A percentile compares a stretch with the other conserved stretches of the same genome.
Evolutionary conservation across 2,888 invertebrate genomes (phyloP).

Genomic region (Julus scanicus): DNA sequence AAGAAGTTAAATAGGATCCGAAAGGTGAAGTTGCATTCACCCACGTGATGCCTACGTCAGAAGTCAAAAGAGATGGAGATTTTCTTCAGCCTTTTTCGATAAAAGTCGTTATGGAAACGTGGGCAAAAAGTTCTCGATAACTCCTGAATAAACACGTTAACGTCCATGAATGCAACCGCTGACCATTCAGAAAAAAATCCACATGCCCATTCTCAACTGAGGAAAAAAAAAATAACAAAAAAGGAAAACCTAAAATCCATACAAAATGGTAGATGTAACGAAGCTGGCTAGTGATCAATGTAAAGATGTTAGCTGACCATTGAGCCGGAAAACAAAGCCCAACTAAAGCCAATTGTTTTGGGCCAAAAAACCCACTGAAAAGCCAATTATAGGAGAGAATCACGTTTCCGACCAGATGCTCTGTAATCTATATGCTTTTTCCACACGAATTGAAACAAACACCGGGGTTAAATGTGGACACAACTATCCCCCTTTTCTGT

Average conservation of each 20-base stretch:
- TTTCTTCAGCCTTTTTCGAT: neutral
- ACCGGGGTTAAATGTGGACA: neutral
- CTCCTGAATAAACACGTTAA: conserved; percentile 24
- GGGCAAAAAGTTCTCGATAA: neutral
- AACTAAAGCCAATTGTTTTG: conserved; percentile 15
- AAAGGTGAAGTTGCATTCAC: neutral
- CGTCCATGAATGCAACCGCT: neutral
- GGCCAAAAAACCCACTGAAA: neutral
- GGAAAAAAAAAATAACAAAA: neutral
- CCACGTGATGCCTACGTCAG: conserved; percentile 18
- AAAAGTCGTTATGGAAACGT: conserved; percentile 30
- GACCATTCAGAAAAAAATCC: neutral
- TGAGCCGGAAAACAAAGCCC: conserved; percentile 29
- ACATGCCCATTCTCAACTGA: neutral
- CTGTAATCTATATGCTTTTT: neutral
- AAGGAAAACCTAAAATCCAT: neutral
- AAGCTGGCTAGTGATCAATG: conserved; percentile 1
- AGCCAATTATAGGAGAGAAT: conserved; percentile 36
- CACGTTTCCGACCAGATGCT: conserved; percentile 26
- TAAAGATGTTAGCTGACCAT: conserved; percentile 22
- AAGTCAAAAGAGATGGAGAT: neutral
- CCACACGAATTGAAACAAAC: neutral
- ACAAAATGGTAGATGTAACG: neutral
- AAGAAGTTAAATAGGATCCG: neutral
- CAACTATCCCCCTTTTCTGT: neutral